These are phyloP conservation scores for Macquaria australasica DNA, from an alignment of 2,113 vertebrate genomes.

Conservation along the genomic window DNA sequence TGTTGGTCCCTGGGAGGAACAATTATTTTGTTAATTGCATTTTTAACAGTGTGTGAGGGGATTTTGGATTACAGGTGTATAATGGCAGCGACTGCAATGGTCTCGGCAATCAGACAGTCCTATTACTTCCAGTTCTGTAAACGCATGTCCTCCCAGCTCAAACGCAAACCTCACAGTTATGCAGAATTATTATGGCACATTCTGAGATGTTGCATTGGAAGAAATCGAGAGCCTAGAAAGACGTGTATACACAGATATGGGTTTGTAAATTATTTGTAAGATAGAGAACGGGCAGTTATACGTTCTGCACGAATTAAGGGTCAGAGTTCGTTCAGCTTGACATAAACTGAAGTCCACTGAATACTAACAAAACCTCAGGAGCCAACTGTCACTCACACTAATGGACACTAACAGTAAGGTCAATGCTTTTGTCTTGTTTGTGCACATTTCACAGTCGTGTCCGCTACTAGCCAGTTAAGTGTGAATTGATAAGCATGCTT, in stretches of 20 bases:
- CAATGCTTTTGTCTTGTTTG: background rate
- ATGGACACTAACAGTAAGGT: conserved; percentile 61
- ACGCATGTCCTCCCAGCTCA: conserved; percentile 22
- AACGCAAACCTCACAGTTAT: conserved; percentile 25
- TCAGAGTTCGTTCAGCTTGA: conserved; percentile 27
- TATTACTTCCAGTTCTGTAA: conserved; percentile 29
- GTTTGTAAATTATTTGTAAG: conserved; percentile 26
- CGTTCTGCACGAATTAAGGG: conserved; percentile 32
- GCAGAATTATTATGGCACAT: background rate
- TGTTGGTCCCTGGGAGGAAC: conserved; percentile 60
- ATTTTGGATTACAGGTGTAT: conserved; percentile 64
- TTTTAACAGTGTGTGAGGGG: conserved; percentile 52
- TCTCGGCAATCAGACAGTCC: conserved; percentile 23
- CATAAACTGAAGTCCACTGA: conserved; percentile 24
- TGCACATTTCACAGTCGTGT: background rate
- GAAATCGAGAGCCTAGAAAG: background rate
- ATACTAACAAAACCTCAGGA: conserved; percentile 52
- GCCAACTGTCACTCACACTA: conserved; percentile 62
- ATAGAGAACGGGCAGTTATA: background rate
- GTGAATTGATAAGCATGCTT: conserved; percentile 19
- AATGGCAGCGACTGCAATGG: conserved; percentile 30
- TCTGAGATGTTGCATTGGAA: background rate
- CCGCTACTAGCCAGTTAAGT: background rate
- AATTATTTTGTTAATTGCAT: conserved; percentile 71
- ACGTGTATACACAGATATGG: background rate